A percentile compares a stretch with the other conserved stretches of the same genome.
Evolutionary conservation across 92 coral and sea anemone species (phyloP).

Genomic region (Epizoanthus stellaris): DNA sequence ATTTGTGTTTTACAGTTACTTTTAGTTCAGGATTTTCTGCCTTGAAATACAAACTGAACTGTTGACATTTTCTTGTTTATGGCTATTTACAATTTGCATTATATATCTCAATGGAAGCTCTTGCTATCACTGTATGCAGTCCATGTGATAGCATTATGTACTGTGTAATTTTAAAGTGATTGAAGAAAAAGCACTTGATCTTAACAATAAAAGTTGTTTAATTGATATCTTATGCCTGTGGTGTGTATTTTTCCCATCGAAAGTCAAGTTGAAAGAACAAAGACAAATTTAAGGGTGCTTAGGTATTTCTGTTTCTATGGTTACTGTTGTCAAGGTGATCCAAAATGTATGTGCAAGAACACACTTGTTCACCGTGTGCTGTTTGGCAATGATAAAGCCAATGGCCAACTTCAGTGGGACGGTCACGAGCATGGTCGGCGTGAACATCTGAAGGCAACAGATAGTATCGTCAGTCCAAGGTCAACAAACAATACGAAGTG

Average conservation of each 20-base stretch:
- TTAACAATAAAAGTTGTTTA: constrained; percentile 3
- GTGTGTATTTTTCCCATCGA: constrained; percentile 1
- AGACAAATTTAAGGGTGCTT: not conserved
- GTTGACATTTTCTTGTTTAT: not conserved
- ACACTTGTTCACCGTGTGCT: too few relatives aligned
- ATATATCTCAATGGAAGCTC: not conserved
- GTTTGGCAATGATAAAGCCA: too few relatives aligned
- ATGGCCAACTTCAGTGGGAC: too few relatives aligned
- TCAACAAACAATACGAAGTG: too few relatives aligned
- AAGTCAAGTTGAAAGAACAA: not conserved
- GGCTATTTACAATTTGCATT: not conserved
- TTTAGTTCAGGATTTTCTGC: not conserved
- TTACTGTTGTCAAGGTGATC: not conserved
- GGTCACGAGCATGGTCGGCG: too few relatives aligned
- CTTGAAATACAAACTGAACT: not conserved
- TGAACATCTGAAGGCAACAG: too few relatives aligned
- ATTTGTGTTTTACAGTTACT: too few relatives aligned
- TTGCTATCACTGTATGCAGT: not conserved
- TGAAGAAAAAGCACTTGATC: constrained; percentile 17
- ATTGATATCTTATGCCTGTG: not conserved
- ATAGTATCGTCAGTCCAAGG: too few relatives aligned
- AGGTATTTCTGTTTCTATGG: not conserved
- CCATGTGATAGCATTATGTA: not conserved
- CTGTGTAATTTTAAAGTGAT: constrained; percentile 9
- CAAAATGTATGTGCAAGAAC: not conserved